Conservation (phyloP, 2,113 vertebrate genomes). For the Ginglymostoma cirratum region DNA sequence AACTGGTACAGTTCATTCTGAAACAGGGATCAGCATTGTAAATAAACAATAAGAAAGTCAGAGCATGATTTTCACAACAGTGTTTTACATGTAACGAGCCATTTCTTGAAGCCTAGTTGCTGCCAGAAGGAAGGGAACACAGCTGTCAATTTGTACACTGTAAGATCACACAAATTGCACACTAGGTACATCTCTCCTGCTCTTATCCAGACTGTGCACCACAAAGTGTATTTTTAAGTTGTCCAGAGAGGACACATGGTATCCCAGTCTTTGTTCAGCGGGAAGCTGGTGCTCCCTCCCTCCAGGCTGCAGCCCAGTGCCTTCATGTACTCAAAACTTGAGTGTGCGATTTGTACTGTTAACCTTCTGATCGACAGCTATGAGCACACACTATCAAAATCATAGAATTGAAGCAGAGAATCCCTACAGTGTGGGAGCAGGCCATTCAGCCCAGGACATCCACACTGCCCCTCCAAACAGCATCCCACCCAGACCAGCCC, state of each 20-base stretch:
- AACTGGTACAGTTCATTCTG: not conserved
- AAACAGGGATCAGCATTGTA: not conserved
- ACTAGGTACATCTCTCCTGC: not conserved
- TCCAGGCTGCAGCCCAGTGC: not conserved
- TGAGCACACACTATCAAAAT: too few species aligned
- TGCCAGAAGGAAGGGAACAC: not conserved
- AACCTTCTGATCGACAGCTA: not conserved
- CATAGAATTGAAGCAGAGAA: too few species aligned
- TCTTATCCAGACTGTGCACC: not conserved
- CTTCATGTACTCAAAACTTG: not conserved
- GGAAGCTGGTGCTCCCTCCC: too few species aligned
- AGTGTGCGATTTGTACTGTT: not conserved
- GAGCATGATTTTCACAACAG: not conserved
- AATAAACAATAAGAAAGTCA: not conserved
- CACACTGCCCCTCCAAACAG: too few species aligned
- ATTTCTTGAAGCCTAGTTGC: not conserved
- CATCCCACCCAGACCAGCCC: too few species aligned
- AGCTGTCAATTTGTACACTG: not conserved
- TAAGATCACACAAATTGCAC: not conserved
- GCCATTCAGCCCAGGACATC: too few species aligned
- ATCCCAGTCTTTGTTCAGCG: too few species aligned
- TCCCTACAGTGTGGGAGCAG: too few species aligned
- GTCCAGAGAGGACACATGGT: not conserved
- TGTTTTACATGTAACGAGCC: not conserved
- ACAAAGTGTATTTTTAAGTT: not conserved